A percentile compares a stretch with the other conserved stretches of the same genome.
Conservation (phyloP, 2,888 invertebrate genomes). For the Cosmorhoe ocellata region DNA sequence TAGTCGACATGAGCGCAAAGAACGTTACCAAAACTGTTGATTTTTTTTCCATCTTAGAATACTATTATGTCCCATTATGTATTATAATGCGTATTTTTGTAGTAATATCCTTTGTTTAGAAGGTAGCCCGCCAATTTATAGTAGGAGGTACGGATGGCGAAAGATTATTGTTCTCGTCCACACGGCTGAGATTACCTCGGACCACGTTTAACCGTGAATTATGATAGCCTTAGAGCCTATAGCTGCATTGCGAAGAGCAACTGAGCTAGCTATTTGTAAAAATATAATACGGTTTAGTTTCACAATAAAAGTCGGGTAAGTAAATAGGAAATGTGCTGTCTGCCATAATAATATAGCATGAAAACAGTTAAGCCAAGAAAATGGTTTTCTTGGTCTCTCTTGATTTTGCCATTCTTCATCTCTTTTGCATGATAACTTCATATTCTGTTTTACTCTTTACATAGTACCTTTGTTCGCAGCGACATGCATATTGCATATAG, state of each 20-base stretch:
- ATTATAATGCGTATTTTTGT: too few relatives aligned
- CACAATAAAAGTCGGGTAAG: too few relatives aligned
- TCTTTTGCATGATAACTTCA: too few relatives aligned
- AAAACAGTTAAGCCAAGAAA: too few relatives aligned
- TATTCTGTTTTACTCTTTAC: too few relatives aligned
- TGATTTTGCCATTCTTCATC: too few relatives aligned
- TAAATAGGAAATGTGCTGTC: too few relatives aligned
- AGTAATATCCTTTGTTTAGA: constrained; percentile 61
- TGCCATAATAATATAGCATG: too few relatives aligned
- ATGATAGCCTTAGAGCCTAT: constrained; percentile 63
- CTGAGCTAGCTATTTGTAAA: not conserved
- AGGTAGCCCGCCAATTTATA: constrained; percentile 48
- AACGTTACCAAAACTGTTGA: not conserved
- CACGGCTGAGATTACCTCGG: constrained; percentile 69
- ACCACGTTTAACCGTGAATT: constrained; percentile 75
- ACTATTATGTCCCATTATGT: too few relatives aligned
- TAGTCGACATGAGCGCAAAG: constrained; percentile 13
- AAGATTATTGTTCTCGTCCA: constrained; percentile 70
- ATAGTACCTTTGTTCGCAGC: not conserved
- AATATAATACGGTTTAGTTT: not conserved
- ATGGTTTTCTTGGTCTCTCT: too few relatives aligned
- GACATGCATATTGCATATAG: too few relatives aligned
- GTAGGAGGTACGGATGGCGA: constrained; percentile 53
- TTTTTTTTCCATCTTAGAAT: not conserved
- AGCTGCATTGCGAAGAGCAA: constrained; percentile 16